A percentile compares a stretch with the other conserved stretches of the same genome.
These are phyloP conservation scores for Phragmatobia fuliginosa DNA, from an alignment of 2,888 invertebrate species.

Conservation along the genomic window DNA sequence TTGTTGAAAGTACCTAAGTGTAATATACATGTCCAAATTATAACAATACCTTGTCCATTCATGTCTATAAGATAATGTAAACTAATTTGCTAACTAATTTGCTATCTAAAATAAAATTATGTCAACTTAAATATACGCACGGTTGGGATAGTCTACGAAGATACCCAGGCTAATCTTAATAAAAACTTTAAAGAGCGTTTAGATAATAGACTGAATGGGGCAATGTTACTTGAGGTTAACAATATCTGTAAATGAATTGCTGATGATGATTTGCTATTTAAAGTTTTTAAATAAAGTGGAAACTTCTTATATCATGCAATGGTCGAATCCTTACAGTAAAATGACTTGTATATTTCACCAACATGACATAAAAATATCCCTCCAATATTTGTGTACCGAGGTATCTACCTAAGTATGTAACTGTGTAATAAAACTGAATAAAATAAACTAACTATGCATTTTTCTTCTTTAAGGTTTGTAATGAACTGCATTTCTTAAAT, in stretches of 20 bases:
- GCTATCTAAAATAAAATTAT: neutral
- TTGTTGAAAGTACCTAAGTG: neutral
- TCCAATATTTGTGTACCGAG: slow-evolving; percentile 39
- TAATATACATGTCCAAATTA: neutral
- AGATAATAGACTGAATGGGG: neutral
- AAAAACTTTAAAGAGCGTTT: neutral
- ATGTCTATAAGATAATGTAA: neutral
- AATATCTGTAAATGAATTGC: neutral
- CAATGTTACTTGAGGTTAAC: neutral
- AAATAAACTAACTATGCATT: slow-evolving; percentile 29
- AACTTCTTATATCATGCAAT: neutral
- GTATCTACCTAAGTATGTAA: slow-evolving; percentile 9
- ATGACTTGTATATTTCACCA: neutral
- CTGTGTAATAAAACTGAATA: slow-evolving; percentile 34
- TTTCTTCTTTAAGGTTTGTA: slow-evolving; percentile 49
- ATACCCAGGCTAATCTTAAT: neutral
- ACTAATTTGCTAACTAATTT: slow-evolving; percentile 3
- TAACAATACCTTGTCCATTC: neutral
- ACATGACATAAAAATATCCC: slow-evolving; percentile 26
- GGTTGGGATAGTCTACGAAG: neutral
- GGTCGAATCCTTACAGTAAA: neutral
- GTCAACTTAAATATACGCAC: neutral
- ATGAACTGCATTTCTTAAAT: slow-evolving; percentile 77
- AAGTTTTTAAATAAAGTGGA: neutral
- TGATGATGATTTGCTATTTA: neutral